Base-by-base conservation (phyloP, 1,140 invertebrate genomes). In the Aleiodes sp. region DNA sequence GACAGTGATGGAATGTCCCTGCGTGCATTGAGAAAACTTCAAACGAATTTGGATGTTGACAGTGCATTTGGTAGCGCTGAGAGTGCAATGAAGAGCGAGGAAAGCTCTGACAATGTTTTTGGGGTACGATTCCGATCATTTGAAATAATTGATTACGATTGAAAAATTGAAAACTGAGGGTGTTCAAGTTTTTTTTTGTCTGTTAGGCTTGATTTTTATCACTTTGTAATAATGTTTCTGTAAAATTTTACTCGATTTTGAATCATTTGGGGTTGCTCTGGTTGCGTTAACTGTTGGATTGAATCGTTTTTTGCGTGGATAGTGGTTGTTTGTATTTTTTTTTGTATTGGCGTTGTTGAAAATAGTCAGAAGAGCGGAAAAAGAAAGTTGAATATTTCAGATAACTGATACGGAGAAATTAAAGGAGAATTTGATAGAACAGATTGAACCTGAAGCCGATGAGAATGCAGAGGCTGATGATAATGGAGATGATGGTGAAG, bases 1-100 rank as follows among this genome's bases (percentile, higher is more conserved):
- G 87, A 88, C 62, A 81, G 81, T 1, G 86, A 87, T 6, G 83
- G 84, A 62, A 78, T 26, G 4, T 29, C 61, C 1, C 39, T 59
- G 4, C 73, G 75, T 29, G 70, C 67, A 4, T 71, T 77, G 37
- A 82, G 80, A 28, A 84, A 82, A 46, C 24, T 56, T 61, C 37
- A 31, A 61, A 71, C 29, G 28, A 77, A 64, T 1, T 59, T 72
- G 4, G 78, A 78, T 26, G 65, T 73, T 6, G 79, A 83, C 37
- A 80, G 75, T 16, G 75, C 78, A 0, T 78, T 81, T n/a, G 77
- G 76, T n/a, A 83, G 71, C 28, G 75, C 78, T 2, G 80, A 84
- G 59, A 78, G 73, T 61, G 74, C 65, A 1, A 8, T 66, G 46
- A 73, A 73, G 35, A 70, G 35, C 37, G 41, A 24, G n/a, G 71